Percentiles rank a stretch among this genome's conserved stretches.
Conservation (phyloP, 1,140 invertebrate genomes). For the Papilio aristodemus region DNA sequence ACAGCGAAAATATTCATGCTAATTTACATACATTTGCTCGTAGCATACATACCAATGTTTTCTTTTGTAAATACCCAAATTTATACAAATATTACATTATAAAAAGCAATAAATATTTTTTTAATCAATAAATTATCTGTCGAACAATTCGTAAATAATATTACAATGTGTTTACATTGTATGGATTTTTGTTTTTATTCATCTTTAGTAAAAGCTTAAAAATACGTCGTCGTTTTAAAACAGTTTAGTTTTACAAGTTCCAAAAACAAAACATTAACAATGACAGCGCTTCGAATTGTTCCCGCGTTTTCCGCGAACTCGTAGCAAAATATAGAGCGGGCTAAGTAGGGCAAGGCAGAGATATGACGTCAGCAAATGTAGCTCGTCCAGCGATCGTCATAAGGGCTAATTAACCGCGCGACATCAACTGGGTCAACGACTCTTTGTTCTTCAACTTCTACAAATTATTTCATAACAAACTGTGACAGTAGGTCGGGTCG, state of each 20-base stretch:
- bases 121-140: too few relatives aligned
- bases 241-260: neutral
- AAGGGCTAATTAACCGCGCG: slow-evolving; percentile 65
- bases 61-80: too few relatives aligned
- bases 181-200: too few relatives aligned
- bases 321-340: slow-evolving; percentile 37
- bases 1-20: neutral
- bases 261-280: slow-evolving; percentile 19
- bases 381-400: slow-evolving; percentile 49
- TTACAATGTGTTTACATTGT: too few relatives aligned
- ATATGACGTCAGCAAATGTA: slow-evolving; percentile 58
- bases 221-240: neutral
- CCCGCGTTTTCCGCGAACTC: slow-evolving; percentile 19
- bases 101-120: too few relatives aligned
- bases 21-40: too few relatives aligned
- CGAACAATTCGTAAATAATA: too few relatives aligned
- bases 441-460: slow-evolving; percentile 61
- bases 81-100: too few relatives aligned
- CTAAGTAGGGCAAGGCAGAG: slow-evolving; percentile 63
- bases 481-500: slow-evolving; percentile 39
- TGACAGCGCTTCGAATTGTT: slow-evolving; percentile 11
- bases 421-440: slow-evolving; percentile 69
- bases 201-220: neutral
- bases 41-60: too few relatives aligned
- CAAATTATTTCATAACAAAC: slow-evolving; percentile 50